These are phyloP conservation scores for Yoshiicerus persimilis DNA, from an alignment of 1,140 invertebrate genomes.

Conservation along the genomic window DNA sequence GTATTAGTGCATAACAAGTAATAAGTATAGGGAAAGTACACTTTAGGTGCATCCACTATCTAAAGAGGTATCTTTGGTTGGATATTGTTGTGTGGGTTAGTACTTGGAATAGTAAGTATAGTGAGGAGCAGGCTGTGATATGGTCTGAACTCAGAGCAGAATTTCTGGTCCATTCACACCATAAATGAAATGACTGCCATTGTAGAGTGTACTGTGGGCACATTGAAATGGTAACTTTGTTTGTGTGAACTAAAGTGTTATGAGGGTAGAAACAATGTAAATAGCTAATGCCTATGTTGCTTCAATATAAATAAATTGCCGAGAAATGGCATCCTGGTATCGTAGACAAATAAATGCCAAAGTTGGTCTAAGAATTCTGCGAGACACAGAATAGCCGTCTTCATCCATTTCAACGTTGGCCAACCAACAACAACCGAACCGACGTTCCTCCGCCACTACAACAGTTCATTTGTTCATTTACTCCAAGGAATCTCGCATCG, in stretches of 20 bases:
- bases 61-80: neutral
- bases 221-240: neutral
- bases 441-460: too few relatives aligned
- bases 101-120: neutral
- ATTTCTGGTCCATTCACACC: slow-evolving; percentile 2
- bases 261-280: slow-evolving; percentile 6
- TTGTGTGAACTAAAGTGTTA: slow-evolving; percentile 12
- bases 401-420: too few relatives aligned
- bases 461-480: slow-evolving; percentile 2
- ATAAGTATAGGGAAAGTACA: too few relatives aligned
- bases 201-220: neutral
- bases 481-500: neutral
- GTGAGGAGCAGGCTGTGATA: neutral
- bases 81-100: neutral
- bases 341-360: neutral
- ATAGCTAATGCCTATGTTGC: neutral
- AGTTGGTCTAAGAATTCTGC: neutral
- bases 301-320: neutral
- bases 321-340: neutral
- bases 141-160: neutral
- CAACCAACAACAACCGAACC: too few relatives aligned
- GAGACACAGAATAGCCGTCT: neutral
- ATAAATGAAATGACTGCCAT: slow-evolving; percentile 1
- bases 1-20: too few relatives aligned
- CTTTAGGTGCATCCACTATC: neutral